Evolutionary conservation across 2,888 invertebrate species (phyloP), one percentile per base, ranked within the genome.

Genomic region (Acanthopleura granulata): DNA sequence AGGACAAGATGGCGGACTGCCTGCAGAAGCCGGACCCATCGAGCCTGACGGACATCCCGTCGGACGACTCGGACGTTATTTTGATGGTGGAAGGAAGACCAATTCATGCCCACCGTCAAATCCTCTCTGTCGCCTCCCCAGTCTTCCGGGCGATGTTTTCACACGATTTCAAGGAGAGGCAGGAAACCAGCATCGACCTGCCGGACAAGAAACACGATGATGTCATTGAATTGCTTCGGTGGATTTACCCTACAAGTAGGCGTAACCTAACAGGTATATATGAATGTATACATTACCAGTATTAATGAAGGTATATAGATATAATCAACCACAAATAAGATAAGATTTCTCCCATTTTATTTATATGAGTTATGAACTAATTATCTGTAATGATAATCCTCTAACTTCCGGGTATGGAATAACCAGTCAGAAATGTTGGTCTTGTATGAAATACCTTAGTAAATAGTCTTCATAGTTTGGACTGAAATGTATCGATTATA

Each of bases 241-340:
- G 66, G 66, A 66, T 66, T 12, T 66, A 66, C 25, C 66, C 66
- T 22, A 66, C 66, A 22, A 66, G 66, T 27, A 1, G 66, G 66
- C 22, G 66, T 16, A 27, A 66, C 25, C 29, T 66, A 14, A 66
- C 66, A 66, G 66, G 66, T 66, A 57, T n/a, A n/a, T n/a, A n/a
- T n/a, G n/a, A n/a, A n/a, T n/a, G n/a, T n/a, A n/a, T n/a, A n/a
- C n/a, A n/a, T n/a, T n/a, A n/a, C n/a, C n/a, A n/a, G n/a, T n/a
- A n/a, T n/a, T n/a, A n/a, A n/a, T n/a, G n/a, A n/a, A n/a, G n/a
- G n/a, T n/a, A n/a, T n/a, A n/a, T n/a, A n/a, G n/a, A n/a, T n/a
- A n/a, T n/a, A n/a, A n/a, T n/a, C n/a, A n/a, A n/a, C n/a, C n/a
- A n/a, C n/a, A n/a, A n/a, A n/a, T n/a, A n/a, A n/a, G n/a, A n/a